Percentiles rank a stretch among this genome's conserved stretches.
phyloP scores from a whole-genome alignment of 2,888 invertebrate genomes.

The Itoplectis maculator region DNA sequence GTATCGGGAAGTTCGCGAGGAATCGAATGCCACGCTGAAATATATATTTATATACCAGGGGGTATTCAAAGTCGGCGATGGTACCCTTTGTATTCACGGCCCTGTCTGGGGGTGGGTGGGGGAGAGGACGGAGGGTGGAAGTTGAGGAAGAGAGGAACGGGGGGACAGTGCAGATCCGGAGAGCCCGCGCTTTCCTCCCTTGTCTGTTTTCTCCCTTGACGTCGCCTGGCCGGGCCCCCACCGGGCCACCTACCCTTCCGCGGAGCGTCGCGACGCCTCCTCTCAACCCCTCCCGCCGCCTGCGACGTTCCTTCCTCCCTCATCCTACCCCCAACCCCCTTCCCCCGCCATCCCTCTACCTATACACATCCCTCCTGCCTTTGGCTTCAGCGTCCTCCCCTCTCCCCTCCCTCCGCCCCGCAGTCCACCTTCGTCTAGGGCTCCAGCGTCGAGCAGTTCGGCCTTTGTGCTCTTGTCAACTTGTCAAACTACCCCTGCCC shows the following conservation, averaged over 20 bases:
- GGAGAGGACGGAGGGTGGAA: background rate
- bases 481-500: slow-evolving; percentile 84
- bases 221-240: slow-evolving; percentile 59
- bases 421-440: slow-evolving; percentile 71
- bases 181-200: slow-evolving; percentile 73
- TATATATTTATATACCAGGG: slow-evolving; percentile 20
- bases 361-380: slow-evolving; percentile 62
- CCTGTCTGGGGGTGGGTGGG: slow-evolving; percentile 59
- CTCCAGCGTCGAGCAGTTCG: slow-evolving; percentile 82
- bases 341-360: slow-evolving; percentile 65
- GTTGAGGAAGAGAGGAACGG: background rate
- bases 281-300: slow-evolving; percentile 64
- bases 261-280: slow-evolving; percentile 87
- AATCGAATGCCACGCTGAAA: slow-evolving; percentile 3
- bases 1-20: slow-evolving; percentile 52
- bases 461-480: slow-evolving; percentile 85
- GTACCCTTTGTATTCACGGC: slow-evolving; percentile 79
- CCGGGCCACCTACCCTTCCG: slow-evolving; percentile 75
- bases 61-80: slow-evolving; percentile 51
- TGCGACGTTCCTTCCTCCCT: slow-evolving; percentile 45
- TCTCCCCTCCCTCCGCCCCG: slow-evolving; percentile 67
- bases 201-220: slow-evolving; percentile 65
- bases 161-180: slow-evolving; percentile 69
- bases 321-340: background rate
- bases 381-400: slow-evolving; percentile 57